A percentile compares a stretch with the other conserved stretches of the same genome.
Conservation (phyloP, 2,888 invertebrate genomes). For the Melipona bicolor region DNA sequence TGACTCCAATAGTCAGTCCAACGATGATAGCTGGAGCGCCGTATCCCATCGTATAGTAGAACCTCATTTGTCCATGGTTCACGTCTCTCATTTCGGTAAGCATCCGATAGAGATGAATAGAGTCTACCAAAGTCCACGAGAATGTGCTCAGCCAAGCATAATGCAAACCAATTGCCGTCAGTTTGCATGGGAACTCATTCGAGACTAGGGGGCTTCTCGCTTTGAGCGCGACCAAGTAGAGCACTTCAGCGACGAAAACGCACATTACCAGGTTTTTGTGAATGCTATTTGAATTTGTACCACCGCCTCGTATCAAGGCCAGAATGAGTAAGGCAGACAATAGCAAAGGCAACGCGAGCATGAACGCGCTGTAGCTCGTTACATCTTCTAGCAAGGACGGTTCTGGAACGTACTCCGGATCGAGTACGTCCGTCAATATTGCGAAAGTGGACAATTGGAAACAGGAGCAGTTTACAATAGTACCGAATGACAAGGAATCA, state of each 20-base stretch:
- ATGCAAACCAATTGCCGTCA: constrained; percentile 95
- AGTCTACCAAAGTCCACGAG: constrained; percentile 96
- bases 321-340: constrained; percentile 92
- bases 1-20: constrained; percentile 95
- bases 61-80: constrained; percentile 96
- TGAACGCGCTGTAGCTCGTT: constrained; percentile 95
- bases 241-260: constrained; percentile 93
- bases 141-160: constrained; percentile 96
- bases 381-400: constrained; percentile 94
- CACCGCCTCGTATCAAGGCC: constrained; percentile 92
- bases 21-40: constrained; percentile 96
- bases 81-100: constrained; percentile 98
- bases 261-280: constrained; percentile 97
- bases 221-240: constrained; percentile 95
- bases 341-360: constrained; percentile 92
- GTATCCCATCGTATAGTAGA: constrained; percentile 96
- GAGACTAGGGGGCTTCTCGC: constrained; percentile 91
- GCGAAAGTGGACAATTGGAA: constrained; percentile 96
- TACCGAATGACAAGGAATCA: constrained; percentile 84
- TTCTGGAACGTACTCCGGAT: constrained; percentile 95
- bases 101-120: constrained; percentile 96
- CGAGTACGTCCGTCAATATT: constrained; percentile 95
- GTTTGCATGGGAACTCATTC: constrained; percentile 95
- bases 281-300: constrained; percentile 96
- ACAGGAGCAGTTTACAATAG: constrained; percentile 96